A percentile compares a stretch with the other conserved stretches of the same genome.
Conservation (phyloP, 2,797 vertebrate species). For the Diplodus puntazzo region DNA sequence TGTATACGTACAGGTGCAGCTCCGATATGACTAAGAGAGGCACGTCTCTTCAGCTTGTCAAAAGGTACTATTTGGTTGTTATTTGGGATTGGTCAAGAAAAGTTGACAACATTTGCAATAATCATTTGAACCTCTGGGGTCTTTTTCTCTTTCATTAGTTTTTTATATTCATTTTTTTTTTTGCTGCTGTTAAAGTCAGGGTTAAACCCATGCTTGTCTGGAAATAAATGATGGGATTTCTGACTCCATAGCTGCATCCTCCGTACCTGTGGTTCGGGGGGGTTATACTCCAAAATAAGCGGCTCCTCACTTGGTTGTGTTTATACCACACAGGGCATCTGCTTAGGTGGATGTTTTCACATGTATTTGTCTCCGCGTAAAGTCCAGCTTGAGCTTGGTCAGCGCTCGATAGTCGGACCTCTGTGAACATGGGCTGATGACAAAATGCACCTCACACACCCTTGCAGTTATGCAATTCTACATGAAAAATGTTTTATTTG, state of each 20-base stretch:
- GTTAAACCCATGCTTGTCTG: background rate
- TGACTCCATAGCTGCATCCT: background rate
- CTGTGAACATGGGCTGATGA: background rate
- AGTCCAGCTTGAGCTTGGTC: background rate
- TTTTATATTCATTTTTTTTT: background rate
- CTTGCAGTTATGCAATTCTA: background rate
- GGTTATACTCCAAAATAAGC: background rate
- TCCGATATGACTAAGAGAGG: slow-evolving; percentile 77
- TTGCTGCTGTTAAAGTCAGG: background rate
- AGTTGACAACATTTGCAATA: background rate
- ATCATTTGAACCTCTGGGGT: background rate
- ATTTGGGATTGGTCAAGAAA: background rate
- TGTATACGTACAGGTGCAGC: slow-evolving; percentile 55
- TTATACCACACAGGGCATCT: background rate
- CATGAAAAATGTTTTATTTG: too few species aligned
- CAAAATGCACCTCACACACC: background rate
- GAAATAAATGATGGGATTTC: background rate
- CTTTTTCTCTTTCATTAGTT: background rate
- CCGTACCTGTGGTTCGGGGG: background rate
- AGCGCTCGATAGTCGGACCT: background rate
- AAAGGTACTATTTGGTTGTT: slow-evolving; percentile 65
- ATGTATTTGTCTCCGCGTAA: background rate
- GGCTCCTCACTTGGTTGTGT: background rate
- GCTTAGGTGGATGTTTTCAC: background rate
- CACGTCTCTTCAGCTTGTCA: slow-evolving; percentile 72